phyloP scores from a whole-genome alignment of 2,888 invertebrate species.

The Drosophila mettleri region DNA sequence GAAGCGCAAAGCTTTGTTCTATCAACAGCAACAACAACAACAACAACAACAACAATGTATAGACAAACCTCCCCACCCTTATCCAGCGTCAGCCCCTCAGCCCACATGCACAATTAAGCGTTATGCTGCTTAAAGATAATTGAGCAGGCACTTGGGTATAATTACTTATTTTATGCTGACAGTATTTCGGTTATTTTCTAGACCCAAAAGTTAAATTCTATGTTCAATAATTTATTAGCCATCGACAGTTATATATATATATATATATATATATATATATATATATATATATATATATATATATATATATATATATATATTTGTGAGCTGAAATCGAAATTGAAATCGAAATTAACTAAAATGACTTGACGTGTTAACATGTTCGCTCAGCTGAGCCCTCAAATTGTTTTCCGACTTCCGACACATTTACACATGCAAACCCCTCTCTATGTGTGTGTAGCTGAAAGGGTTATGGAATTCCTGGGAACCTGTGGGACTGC shows the following conservation, averaged over 20 bases:
- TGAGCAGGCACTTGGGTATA: conserved; percentile 84
- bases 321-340: conserved; percentile 7
- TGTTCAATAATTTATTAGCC: conserved; percentile 49
- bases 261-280: conserved; percentile 32
- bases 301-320: conserved; percentile 33
- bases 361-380: conserved; percentile 71
- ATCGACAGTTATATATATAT: conserved; percentile 14
- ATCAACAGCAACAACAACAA: conserved; percentile 16
- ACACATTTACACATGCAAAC: conserved; percentile 70
- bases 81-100: background rate
- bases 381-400: conserved; percentile 38
- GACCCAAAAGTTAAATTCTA: conserved; percentile 58
- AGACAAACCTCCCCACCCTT: conserved; percentile 6
- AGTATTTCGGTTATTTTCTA: conserved; percentile 30
- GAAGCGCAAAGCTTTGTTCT: conserved; percentile 68
- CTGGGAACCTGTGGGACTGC: conserved; percentile 6
- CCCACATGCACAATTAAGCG: conserved; percentile 71
- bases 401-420: conserved; percentile 38
- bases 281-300: conserved; percentile 26
- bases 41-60: too few relatives aligned
- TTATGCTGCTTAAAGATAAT: conserved; percentile 79
- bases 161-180: conserved; percentile 81
- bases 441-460: background rate
- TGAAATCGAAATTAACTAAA: conserved; percentile 52
- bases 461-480: conserved; percentile 37